A percentile compares a stretch with the other conserved stretches of the same genome.
Evolutionary conservation across 2,113 vertebrate species (phyloP).

Genomic region (Typhlomys cinereus): DNA sequence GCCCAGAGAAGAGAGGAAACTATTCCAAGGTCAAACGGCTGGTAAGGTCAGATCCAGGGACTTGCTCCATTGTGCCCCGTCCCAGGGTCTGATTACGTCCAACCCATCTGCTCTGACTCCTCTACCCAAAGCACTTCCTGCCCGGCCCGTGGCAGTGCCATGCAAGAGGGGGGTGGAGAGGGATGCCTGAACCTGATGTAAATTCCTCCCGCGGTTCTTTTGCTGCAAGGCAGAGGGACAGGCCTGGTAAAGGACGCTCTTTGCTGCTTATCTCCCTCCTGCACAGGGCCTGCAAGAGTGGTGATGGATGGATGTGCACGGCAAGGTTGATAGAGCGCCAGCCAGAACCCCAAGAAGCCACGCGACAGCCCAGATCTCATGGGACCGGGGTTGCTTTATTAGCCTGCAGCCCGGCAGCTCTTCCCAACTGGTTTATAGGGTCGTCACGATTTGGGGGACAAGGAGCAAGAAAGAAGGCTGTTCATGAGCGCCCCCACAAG

Average conservation of each 20-base stretch:
- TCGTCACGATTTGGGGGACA: background rate
- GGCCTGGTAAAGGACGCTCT: constrained; percentile 61
- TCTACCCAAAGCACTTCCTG: background rate
- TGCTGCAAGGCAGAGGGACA: background rate
- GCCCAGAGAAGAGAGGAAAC: background rate
- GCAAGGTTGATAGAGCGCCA: constrained; percentile 16
- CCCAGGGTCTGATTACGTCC: background rate
- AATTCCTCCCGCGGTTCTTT: constrained; percentile 20
- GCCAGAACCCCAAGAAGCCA: constrained; percentile 38
- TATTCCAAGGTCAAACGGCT: background rate
- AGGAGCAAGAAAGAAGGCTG: background rate
- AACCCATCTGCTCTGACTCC: background rate
- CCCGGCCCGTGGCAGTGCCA: constrained; percentile 3
- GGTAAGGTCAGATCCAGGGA: background rate
- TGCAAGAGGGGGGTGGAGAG: constrained; percentile 62
- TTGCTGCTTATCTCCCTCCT: constrained; percentile 74
- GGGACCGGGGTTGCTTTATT: constrained; percentile 27
- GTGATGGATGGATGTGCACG: constrained; percentile 31
- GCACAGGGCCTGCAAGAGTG: constrained; percentile 65
- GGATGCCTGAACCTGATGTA: constrained; percentile 53
- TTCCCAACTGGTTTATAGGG: constrained; percentile 19
- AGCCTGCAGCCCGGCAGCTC: background rate
- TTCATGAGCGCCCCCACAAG: background rate
- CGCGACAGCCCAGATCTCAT: background rate
- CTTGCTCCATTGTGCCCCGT: background rate